Base-by-base conservation (phyloP, 2,113 vertebrate species). In the Empidonax alnorum region DNA sequence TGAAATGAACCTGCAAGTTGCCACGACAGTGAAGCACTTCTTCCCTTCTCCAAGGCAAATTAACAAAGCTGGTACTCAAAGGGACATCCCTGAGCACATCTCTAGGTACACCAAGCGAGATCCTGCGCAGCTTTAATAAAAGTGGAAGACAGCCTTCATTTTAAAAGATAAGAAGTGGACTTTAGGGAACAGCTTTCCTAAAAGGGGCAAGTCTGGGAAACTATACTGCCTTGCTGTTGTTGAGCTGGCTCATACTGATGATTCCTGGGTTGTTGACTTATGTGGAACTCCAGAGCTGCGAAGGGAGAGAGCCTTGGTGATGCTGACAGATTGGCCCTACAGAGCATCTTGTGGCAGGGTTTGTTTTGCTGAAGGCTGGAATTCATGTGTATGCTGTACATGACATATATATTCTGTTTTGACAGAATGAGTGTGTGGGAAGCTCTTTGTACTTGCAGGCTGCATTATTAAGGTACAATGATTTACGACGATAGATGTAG, bases 301-400 rank as follows among this genome's bases (percentile, higher is more conserved):
- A 85, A 55, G 30, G 44, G 44, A 76, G 30, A n/a, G 47, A 30
- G 50, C 46, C 52, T n/a, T 2, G 0, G 53, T 53, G 58, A 6
- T 77, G 81, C 67, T 63, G 69, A 56, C 41, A 53, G 46, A 56
- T 41, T 19, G 62, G 49, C 30, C 71, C 37, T 66, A 10, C 16
- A 20, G 78, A 89, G 46, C 2, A 6, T 20, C 68, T 73, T 46
- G 52, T 73, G 62, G 69, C 44, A 69, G 21, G n/a, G 4, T 35
- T 80, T 80, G 42, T 14, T 82, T 50, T 90, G 62, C 53, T 90
- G 72, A 78, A 59, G 87, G 55, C 85, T 96, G 90, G 79, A 77
- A 84, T 84, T 93, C 2, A 0, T 55, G 3, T 56, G 52, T 33
- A 2, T 55, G n/a, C 59, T 61, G 39, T 37, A 25, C 83, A 37